These are phyloP conservation scores for Lycocerus yunnanus DNA, from an alignment of 2,888 invertebrate genomes.

Conservation along the genomic window DNA sequence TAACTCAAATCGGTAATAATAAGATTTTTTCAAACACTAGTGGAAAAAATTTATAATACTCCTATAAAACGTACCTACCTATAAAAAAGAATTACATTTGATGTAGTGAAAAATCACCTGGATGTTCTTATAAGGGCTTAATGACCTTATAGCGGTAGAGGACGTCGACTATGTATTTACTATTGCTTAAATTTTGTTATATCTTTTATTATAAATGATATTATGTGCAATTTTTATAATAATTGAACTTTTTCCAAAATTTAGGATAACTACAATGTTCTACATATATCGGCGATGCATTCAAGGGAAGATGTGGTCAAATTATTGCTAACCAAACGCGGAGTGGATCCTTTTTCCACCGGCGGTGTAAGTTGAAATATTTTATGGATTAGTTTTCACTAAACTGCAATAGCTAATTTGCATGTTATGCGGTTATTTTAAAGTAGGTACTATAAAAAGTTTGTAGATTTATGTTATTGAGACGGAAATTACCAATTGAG, in stretches of 20 bases:
- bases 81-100: too few species aligned
- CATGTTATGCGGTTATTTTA: slow-evolving; percentile 10
- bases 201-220: too few species aligned
- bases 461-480: slow-evolving; percentile 23
- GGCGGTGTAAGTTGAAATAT: slow-evolving; percentile 80
- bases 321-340: slow-evolving; percentile 81
- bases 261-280: slow-evolving; percentile 94
- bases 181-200: too few species aligned
- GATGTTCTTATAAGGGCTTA: too few species aligned
- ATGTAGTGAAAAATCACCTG: too few species aligned
- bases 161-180: too few species aligned
- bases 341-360: slow-evolving; percentile 88
- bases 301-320: slow-evolving; percentile 95
- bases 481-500: slow-evolving; percentile 24
- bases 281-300: slow-evolving; percentile 94
- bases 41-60: too few species aligned
- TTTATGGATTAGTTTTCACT: not conserved
- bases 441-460: slow-evolving; percentile 6
- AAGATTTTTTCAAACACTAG: too few species aligned
- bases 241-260: slow-evolving; percentile 38
- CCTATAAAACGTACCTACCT: too few species aligned
- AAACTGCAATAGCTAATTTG: slow-evolving; percentile 3
- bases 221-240: too few species aligned
- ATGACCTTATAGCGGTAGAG: too few species aligned
- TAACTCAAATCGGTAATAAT: too few species aligned